A percentile compares a stretch with the other conserved stretches of the same genome.
Evolutionary conservation across 2,888 invertebrate species (phyloP).

Genomic region (Calameuta filiformis): DNA sequence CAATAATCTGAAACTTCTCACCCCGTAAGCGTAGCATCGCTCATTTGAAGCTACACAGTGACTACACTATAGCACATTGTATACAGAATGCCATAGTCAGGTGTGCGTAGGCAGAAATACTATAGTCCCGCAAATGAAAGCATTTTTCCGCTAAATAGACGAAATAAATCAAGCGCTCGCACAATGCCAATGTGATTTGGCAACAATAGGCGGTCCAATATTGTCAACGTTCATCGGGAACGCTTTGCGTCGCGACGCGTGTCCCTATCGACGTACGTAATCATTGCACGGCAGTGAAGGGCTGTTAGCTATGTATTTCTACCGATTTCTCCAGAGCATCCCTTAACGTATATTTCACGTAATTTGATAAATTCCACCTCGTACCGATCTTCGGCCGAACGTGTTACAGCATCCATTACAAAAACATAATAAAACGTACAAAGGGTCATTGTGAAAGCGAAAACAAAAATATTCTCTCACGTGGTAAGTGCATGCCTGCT

Average conservation of each 20-base stretch:
- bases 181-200: slow-evolving; percentile 42
- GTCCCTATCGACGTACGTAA: not conserved
- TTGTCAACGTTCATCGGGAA: not conserved
- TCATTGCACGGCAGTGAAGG: not conserved
- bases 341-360: not conserved
- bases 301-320: no score
- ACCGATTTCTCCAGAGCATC: not conserved
- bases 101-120: not conserved
- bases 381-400: not conserved
- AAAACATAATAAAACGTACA: not conserved
- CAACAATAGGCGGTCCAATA: slow-evolving; percentile 30
- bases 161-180: slow-evolving; percentile 49
- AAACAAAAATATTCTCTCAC: not conserved
- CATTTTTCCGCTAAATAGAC: slow-evolving; percentile 51
- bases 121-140: slow-evolving; percentile 40
- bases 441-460: not conserved
- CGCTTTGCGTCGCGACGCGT: not conserved
- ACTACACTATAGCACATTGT: not conserved
- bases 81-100: not conserved
- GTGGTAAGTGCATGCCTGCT: not conserved
- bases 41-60: not conserved
- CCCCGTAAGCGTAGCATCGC: not conserved
- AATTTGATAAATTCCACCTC: not conserved
- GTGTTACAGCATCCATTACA: not conserved
- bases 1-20: not conserved